A percentile compares a stretch with the other conserved stretches of the same genome.
Conservation (phyloP, 2,888 invertebrate species). For the Erebia ligea region DNA sequence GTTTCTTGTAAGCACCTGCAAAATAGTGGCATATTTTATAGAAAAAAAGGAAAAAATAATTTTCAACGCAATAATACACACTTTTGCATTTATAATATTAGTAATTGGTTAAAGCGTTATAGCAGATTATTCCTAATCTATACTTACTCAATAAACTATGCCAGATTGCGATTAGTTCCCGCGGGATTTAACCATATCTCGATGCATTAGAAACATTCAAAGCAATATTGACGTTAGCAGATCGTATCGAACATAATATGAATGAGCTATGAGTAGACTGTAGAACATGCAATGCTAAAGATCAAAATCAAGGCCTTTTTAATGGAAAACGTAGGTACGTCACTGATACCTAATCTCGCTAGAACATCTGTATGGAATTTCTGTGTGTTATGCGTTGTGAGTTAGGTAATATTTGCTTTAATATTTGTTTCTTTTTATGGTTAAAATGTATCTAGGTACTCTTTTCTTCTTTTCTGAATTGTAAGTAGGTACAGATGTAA, state of each 20-base stretch:
- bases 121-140: too few species aligned
- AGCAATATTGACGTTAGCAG: slow-evolving; percentile 16
- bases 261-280: background rate
- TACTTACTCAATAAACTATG: background rate
- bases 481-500: too few species aligned
- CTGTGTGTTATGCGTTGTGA: background rate
- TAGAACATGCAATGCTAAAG: slow-evolving; percentile 10
- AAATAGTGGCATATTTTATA: too few species aligned
- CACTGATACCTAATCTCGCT: background rate
- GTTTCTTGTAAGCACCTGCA: too few species aligned
- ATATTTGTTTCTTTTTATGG: too few species aligned
- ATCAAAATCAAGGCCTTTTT: slow-evolving; percentile 13
- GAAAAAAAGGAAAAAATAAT: too few species aligned
- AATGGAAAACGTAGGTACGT: background rate
- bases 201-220: background rate
- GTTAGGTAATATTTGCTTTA: background rate
- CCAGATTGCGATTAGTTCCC: background rate
- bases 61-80: too few species aligned
- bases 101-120: too few species aligned
- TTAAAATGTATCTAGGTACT: background rate
- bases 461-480: too few species aligned
- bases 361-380: slow-evolving; percentile 6
- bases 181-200: background rate
- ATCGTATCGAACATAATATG: slow-evolving; percentile 9
- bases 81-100: too few species aligned